phyloP scores from a whole-genome alignment of 2,888 invertebrate genomes.

The Melipona bicolor region DNA sequence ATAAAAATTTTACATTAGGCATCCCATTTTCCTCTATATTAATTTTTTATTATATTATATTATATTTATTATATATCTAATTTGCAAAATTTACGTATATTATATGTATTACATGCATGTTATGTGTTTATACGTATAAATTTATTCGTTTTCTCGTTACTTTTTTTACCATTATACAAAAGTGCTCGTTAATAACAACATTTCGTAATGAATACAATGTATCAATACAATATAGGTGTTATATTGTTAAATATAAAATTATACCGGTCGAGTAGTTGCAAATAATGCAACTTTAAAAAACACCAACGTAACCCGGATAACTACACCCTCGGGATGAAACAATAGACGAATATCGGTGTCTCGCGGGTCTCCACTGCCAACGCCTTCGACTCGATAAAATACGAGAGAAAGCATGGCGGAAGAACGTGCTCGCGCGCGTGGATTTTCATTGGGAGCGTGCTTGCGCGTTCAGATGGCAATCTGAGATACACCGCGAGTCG shows the following conservation, averaged over 20 bases:
- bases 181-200: no score
- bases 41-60: no score
- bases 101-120: no score
- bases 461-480: constrained; percentile 57
- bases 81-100: no score
- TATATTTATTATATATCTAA: no score
- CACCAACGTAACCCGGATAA: constrained; percentile 37
- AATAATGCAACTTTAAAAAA: constrained; percentile 6
- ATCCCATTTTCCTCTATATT: no score
- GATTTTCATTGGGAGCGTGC: constrained; percentile 49
- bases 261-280: constrained; percentile 2
- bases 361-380: constrained; percentile 7
- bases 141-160: no score
- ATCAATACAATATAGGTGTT: no score
- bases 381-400: constrained; percentile 38
- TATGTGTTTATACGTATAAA: no score
- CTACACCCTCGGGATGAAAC: constrained; percentile 26
- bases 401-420: constrained; percentile 30
- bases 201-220: no score
- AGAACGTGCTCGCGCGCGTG: background rate
- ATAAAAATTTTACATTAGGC: no score
- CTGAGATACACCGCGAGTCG: constrained; percentile 39
- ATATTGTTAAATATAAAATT: background rate
- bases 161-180: no score
- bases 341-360: constrained; percentile 34